phyloP scores from a whole-genome alignment of 2,888 invertebrate genomes.

The Spodoptera exigua region DNA sequence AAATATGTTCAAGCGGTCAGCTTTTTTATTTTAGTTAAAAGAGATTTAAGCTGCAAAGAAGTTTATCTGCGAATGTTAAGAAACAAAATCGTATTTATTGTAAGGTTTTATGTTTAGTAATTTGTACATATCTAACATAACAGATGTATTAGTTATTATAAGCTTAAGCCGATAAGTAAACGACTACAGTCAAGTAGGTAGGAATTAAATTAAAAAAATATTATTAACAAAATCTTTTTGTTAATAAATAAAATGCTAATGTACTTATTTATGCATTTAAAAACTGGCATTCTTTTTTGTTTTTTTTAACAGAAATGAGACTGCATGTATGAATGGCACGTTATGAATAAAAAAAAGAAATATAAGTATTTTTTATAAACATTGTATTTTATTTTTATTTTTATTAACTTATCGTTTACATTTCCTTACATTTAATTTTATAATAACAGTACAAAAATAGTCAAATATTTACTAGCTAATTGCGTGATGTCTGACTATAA shows the following conservation, averaged over 20 bases:
- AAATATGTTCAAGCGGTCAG: too few relatives aligned
- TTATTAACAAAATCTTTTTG: slow-evolving; percentile 17
- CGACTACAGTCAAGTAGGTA: slow-evolving; percentile 12
- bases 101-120: too few relatives aligned
- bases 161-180: too few relatives aligned
- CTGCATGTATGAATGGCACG: slow-evolving; percentile 10
- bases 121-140: too few relatives aligned
- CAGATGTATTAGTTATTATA: too few relatives aligned
- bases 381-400: slow-evolving; percentile 65
- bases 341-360: slow-evolving; percentile 27
- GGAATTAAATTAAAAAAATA: slow-evolving; percentile 13
- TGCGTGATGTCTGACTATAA: slow-evolving; percentile 76
- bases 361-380: slow-evolving; percentile 50
- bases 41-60: too few relatives aligned
- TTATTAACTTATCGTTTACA: slow-evolving; percentile 57
- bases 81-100: too few relatives aligned
- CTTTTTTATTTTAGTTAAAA: too few relatives aligned
- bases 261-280: slow-evolving; percentile 40
- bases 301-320: slow-evolving; percentile 1
- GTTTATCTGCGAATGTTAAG: too few relatives aligned
- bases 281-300: slow-evolving; percentile 21
- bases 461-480: slow-evolving; percentile 69
- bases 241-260: slow-evolving; percentile 15
- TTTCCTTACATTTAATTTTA: slow-evolving; percentile 52
- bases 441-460: slow-evolving; percentile 75